These are phyloP conservation scores for Serripes groenlandicus DNA, from an alignment of 2,888 invertebrate genomes.

Conservation along the genomic window DNA sequence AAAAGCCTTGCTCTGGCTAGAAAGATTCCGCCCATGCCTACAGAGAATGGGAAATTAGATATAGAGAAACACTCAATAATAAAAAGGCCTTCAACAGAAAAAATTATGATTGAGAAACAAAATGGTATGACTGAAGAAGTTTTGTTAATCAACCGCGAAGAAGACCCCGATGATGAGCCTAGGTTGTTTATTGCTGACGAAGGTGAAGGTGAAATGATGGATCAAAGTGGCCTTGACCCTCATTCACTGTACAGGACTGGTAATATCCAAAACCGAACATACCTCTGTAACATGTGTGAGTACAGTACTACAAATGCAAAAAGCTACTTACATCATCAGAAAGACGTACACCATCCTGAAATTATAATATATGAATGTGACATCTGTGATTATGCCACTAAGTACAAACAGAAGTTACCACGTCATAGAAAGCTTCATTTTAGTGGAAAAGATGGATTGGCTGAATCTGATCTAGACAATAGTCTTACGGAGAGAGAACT, in stretches of 20 bases:
- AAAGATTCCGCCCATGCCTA: conserved; percentile 19
- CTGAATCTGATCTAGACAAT: conserved; percentile 68
- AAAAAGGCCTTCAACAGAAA: conserved; percentile 43
- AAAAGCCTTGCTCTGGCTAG: conserved; percentile 54
- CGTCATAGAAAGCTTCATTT: conserved; percentile 81
- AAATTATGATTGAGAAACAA: conserved; percentile 48
- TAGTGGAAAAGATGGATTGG: conserved; percentile 69
- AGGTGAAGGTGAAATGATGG: conserved; percentile 35
- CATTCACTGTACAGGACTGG: conserved; percentile 71
- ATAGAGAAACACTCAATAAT: not conserved
- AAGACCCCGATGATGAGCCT: conserved; percentile 75
- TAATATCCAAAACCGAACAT: conserved; percentile 80
- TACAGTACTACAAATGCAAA: conserved; percentile 78
- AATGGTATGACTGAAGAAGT: conserved; percentile 60
- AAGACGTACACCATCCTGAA: conserved; percentile 77
- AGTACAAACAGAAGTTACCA: conserved; percentile 82
- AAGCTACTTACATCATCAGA: conserved; percentile 78
- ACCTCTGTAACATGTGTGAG: conserved; percentile 76
- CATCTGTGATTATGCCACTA: conserved; percentile 83
- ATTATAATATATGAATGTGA: conserved; percentile 82
- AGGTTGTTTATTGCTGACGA: conserved; percentile 75
- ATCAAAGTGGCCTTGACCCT: conserved; percentile 46
- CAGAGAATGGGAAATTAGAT: not conserved
- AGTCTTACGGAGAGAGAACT: conserved; percentile 68
- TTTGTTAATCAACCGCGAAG: conserved; percentile 56